Evolutionary conservation across 2,797 vertebrate genomes (phyloP), one percentile per base, ranked within the genome.

Genomic region (Tokudaia tokunoshimensis): DNA sequence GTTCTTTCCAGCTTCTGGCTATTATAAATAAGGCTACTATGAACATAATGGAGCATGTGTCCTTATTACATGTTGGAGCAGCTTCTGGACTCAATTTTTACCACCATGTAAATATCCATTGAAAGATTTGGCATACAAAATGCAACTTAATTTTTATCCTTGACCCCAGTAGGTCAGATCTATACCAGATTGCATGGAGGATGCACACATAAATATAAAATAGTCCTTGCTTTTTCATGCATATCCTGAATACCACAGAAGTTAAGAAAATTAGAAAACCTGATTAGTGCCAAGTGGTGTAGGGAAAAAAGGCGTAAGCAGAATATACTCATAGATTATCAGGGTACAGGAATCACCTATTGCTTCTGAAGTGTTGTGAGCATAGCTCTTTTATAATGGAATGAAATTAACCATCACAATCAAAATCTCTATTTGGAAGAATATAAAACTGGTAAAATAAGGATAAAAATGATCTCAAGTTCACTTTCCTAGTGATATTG

Each of bases 351-450:
- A 1, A 84, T 19, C 83, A 20, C 17, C 55, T 75, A 37, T 86
- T 57, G 59, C 19, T 91, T 94, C 15, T 90, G 24, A 81, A 8
- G 14, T 75, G 19, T 44, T 67, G 52, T 87, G 4, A 7, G 0
- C n/a, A 88, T 94, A 94, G 65, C 13, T 81, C 20, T 50, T 13
- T 82, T 31, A 41, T 13, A 65, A 10, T 70, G 26, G 47, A 3
- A 92, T 14, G 6, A 70, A 76, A 90, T 41, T 92, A 90, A 79
- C 5, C 14, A 86, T 63, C 0, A 7, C 2, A 91, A 86, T 70
- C 22, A 93, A 93, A 95, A 94, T 41, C 89, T 55, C 22, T 92
- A n/a, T 92, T 50, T 22, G 4, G n/a, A 78, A 88, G 22, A 37
- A 89, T 47, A 52, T 72, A 75, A 89, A 82, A 55, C 22, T 24